Base-by-base conservation (phyloP, 2,797 vertebrate species). In the Sebastes oblongus region DNA sequence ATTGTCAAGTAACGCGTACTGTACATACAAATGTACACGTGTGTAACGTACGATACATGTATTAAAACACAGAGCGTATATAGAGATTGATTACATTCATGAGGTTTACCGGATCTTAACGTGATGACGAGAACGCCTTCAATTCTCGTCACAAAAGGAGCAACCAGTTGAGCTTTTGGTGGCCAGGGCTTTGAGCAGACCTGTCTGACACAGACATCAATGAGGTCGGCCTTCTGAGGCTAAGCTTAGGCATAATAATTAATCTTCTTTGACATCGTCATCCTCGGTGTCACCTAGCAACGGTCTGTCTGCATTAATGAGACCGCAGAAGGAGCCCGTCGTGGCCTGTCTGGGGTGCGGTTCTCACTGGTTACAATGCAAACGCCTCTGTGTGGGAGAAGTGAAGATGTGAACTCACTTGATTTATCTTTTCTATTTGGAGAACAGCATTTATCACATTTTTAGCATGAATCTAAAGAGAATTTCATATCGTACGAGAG, bases 271-370 rank as follows among this genome's bases (percentile, higher is more conserved):
- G 91, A 91, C 89, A 92, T 90, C 87, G 77, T 91, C 88, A 92
- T 88, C 82, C 72, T 88, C 81, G n/a, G 64, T 66, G 90, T 92
- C 90, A 92, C 93, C 88, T 92, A 93, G 91, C 92, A 93, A 93
- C 90, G 66, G 50, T 80, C 82, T 46, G 79, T 80, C 77, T 80
- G 80, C 80, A 82, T 89, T 86, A 86, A 86, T 36, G 4, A 77
- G 66, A 59, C 55, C 34, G 70, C 72, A 86, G 77, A 39, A 67
- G 60, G 79, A 55, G 66, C 50, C 82, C 82, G 73, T 81, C 78
- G 36, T 4, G 46, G 67, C 59, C 73, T 22, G 80, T 75, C 70
- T 80, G 52, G 11, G 73, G 72, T 29, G 24, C 29, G 34, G 50
- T 30, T 59, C 56, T 72, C 60, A 8, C 52, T 68, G 64, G 56